A percentile compares a stretch with the other conserved stretches of the same genome.
Conservation (phyloP, 2,888 invertebrate species). For the Ennomos fuscantarius region DNA sequence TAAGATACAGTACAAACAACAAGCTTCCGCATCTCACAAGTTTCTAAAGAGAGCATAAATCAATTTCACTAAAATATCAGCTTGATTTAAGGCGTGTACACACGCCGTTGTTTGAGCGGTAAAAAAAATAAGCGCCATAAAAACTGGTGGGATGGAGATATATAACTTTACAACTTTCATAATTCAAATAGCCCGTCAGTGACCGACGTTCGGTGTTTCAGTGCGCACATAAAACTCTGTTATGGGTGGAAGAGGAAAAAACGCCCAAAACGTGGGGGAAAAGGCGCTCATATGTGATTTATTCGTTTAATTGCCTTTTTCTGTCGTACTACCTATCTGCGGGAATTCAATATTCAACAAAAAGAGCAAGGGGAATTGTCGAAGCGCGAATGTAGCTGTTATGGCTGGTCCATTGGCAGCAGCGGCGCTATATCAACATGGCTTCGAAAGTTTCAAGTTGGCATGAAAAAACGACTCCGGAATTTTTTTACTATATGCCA, state of each 20-base stretch:
- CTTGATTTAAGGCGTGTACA: slow-evolving; percentile 71
- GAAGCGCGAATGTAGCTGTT: slow-evolving; percentile 53
- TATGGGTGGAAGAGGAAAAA: slow-evolving; percentile 62
- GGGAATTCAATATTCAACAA: slow-evolving; percentile 77
- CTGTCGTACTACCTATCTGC: slow-evolving; percentile 58
- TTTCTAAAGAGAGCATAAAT: slow-evolving; percentile 62
- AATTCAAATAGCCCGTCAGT: slow-evolving; percentile 77
- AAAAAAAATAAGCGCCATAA: slow-evolving; percentile 73
- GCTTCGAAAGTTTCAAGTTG: slow-evolving; percentile 27
- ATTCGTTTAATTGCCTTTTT: slow-evolving; percentile 77
- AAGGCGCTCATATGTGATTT: slow-evolving; percentile 72
- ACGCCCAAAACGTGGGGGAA: slow-evolving; percentile 44
- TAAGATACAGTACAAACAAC: slow-evolving; percentile 21
- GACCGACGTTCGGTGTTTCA: slow-evolving; percentile 57
- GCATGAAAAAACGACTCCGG: slow-evolving; percentile 7
- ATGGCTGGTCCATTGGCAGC: slow-evolving; percentile 19
- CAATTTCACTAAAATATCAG: slow-evolving; percentile 58
- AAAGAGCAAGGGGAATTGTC: slow-evolving; percentile 59
- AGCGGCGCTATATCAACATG: slow-evolving; percentile 32
- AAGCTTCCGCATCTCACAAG: slow-evolving; percentile 42
- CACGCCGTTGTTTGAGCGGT: slow-evolving; percentile 61
- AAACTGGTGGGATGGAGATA: slow-evolving; percentile 70
- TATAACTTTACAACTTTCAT: slow-evolving; percentile 78
- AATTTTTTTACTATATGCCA: slow-evolving; percentile 1
- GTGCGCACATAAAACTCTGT: slow-evolving; percentile 65